These are phyloP conservation scores for Macheiramphus alcinus DNA, from an alignment of 2,113 vertebrate genomes.

Conservation along the genomic window DNA sequence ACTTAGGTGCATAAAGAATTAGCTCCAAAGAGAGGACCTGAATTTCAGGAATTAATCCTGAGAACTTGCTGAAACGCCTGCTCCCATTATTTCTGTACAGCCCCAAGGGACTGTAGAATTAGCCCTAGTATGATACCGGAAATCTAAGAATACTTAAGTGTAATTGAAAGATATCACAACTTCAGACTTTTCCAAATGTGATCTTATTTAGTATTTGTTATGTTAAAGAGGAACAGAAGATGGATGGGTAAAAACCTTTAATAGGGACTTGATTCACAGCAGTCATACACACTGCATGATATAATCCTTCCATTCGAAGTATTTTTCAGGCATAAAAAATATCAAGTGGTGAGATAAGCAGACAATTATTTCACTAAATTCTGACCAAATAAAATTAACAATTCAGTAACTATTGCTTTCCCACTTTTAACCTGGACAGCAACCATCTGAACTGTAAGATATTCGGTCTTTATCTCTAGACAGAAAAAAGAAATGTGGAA, in stretches of 20 bases:
- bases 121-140: neutral
- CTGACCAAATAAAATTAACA: neutral
- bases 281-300: neutral
- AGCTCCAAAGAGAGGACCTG: neutral
- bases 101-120: neutral
- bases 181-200: neutral
- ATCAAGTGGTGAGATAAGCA: neutral
- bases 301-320: neutral
- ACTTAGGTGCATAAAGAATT: neutral
- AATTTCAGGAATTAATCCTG: slow-evolving; percentile 16
- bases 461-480: neutral
- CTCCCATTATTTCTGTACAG: neutral
- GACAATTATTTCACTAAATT: neutral
- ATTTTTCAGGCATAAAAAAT: neutral
- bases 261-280: neutral
- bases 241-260: neutral
- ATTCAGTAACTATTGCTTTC: neutral
- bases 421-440: neutral
- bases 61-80: neutral
- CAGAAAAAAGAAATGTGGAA: neutral
- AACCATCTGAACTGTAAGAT: neutral
- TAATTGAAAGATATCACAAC: neutral
- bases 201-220: neutral
- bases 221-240: neutral
- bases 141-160: neutral